phyloP scores from a whole-genome alignment of 2,797 vertebrate genomes.

The Melanotaenia trifasciata region DNA sequence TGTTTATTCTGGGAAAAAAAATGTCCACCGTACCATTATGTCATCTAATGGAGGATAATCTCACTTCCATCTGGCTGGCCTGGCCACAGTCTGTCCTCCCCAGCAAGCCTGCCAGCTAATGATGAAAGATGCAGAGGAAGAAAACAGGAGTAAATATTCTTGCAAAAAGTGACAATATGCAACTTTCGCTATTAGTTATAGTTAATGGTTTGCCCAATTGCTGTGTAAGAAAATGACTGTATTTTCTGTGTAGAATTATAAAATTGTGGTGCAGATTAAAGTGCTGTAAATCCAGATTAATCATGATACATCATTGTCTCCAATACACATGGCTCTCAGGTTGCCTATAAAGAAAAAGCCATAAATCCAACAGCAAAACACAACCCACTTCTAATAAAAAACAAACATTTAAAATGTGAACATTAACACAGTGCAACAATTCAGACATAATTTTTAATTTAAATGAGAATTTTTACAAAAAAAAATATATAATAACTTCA shows the following conservation, averaged over 20 bases:
- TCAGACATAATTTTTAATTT: neutral
- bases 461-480: no score
- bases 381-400: neutral
- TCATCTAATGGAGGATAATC: constrained; percentile 70
- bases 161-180: neutral
- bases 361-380: neutral
- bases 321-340: neutral
- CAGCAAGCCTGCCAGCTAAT: constrained; percentile 39
- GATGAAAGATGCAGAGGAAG: neutral
- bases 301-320: neutral
- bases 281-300: neutral
- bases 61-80: constrained; percentile 66
- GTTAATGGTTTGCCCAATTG: neutral
- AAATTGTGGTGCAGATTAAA: neutral
- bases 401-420: no score
- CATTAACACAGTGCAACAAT: neutral
- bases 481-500: no score
- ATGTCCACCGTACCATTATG: constrained; percentile 39
- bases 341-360: neutral
- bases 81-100: constrained; percentile 50
- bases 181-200: neutral
- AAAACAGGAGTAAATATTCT: neutral
- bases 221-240: neutral
- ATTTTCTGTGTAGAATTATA: neutral
- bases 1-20: constrained; percentile 32